Base-by-base conservation (phyloP, 2,888 invertebrate genomes). In the Arrhopalites spinosus region DNA sequence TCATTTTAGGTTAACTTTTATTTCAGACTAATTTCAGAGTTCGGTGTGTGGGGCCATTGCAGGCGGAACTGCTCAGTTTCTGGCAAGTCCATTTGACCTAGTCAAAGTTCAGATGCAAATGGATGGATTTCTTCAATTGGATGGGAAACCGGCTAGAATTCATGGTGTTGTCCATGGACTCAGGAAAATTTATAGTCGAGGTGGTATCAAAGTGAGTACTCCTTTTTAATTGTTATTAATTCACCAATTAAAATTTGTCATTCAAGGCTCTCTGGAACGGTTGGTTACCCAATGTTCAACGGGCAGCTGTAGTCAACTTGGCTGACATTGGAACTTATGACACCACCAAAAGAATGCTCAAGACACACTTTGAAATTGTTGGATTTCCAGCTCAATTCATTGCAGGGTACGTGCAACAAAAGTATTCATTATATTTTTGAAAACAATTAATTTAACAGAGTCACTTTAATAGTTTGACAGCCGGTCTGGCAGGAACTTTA, bases 261-360 rank as follows among this genome's bases (percentile, higher is more conserved):
- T 68, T 45, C 47, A 2, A 3, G 13, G 20, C 8, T n/a, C 27
- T 68, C 2, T 68, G 47, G 50, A 47, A 45, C 8, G 68, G 68
- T 1, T 36, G 13, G 27, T 25, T 50, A 2, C 68, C 68, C 1
- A 45, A 13, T 27, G 17, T 15, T 43, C 68, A 68, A 50, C 7
- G 50, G 45, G 25, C 68, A 5, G 68, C 47, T 29, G 11, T 50
- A 2, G 68, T 68, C 23, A 68, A 17, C 27, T 23, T 45, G 13
- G 68, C 68, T 23, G 68, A 50, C 25, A 11, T 68, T 5, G 68
- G 68, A 25, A 25, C 47, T 15, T 68, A 68, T 45, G 68, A 68
- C 23, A 47, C 68, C 3, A 25, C n/a, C 66, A 17, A 67, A 67
- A 17, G 36, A 67, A n/a, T 11, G n/a, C 43, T 3, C 43, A 7